These are phyloP conservation scores for Panulirus ornatus DNA, from an alignment of 1,140 invertebrate genomes.

Conservation along the genomic window DNA sequence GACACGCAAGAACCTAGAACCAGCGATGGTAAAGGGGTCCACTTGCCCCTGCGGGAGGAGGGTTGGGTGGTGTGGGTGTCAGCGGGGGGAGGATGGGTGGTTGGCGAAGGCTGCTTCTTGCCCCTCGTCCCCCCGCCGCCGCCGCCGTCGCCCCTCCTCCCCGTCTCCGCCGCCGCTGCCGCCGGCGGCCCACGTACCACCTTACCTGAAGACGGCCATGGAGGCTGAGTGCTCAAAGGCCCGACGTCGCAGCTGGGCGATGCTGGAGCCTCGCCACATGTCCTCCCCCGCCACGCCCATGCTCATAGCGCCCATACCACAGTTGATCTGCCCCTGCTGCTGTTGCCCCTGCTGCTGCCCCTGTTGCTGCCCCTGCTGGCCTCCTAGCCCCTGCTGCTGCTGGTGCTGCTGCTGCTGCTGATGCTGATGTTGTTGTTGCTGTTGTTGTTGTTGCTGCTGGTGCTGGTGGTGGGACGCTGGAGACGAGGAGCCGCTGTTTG, in stretches of 20 bases:
- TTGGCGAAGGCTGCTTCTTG: no score
- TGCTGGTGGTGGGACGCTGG: constrained; percentile 46
- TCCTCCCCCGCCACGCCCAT: constrained; percentile 50
- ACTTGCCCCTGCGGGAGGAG: no score
- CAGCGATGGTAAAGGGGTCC: no score
- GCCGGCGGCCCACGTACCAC: no score
- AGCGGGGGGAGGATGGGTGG: no score
- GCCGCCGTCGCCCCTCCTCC: no score
- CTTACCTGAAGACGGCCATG: constrained; percentile 62
- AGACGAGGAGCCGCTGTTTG: constrained; percentile 61
- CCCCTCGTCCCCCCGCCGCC: no score
- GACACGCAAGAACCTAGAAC: no score
- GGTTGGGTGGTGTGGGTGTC: no score
- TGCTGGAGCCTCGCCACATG: constrained; percentile 64
- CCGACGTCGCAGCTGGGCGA: constrained; percentile 53
- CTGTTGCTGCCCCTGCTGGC: constrained; percentile 55
- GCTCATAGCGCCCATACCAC: constrained; percentile 40
- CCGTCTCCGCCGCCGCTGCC: no score
- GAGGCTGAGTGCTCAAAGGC: constrained; percentile 63
- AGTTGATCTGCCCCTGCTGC: constrained; percentile 44
- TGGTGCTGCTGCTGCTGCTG: constrained; percentile 39
- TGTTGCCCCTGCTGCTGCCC: constrained; percentile 44
- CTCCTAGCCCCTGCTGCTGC: constrained; percentile 21
- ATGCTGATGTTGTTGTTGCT: constrained; percentile 58
- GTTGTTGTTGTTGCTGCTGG: constrained; percentile 32